Base-by-base conservation (phyloP, 2,797 vertebrate species). In the Hydrolagus colliei region DNA sequence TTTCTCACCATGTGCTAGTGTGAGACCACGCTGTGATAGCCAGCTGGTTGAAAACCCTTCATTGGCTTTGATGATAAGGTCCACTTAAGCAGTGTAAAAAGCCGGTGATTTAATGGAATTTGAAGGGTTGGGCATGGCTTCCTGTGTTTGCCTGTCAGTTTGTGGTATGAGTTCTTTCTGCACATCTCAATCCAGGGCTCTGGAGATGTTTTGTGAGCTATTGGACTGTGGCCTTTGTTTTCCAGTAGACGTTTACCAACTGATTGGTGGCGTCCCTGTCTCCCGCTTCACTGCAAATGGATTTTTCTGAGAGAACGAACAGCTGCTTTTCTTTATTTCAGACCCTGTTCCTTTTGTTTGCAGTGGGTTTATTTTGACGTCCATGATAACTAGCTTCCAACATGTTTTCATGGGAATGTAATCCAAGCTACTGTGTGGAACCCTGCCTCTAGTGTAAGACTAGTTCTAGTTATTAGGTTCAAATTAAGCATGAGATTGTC, bases 221-320 rank as follows among this genome's bases (percentile, higher is more conserved):
- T 18, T 71, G 79, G 79, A 41, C 79, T 71, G 18, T 41, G 18
- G 65, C 13, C 79, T 84, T 71, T 84, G 79, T 84, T 84, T 84
- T 35, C 41, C 41, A 84, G 32, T 67, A 84, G 79, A 84, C 79
- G 71, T 84, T 71, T 63, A 10, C 65, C 67, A 71, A 35, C 79
- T 82, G 79, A 82, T 82, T 82, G 79, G 65, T 84, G 79, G 79
- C 65, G 79, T 84, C 79, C 67, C 79, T 84, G 79, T 84, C 79
- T 84, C 9, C 32, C 71, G 79, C 79, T 84, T 84, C 79, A 84
- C 79, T 84, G 79, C 79, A 35, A 68, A 52, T 35, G 79, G 79
- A 71, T 84, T 84, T 84, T 67, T 35, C 79, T 84, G 35, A 68
- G 79, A 84, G 65, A 71, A 35, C 27, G 65, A 84, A 84, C 79